Conservation (phyloP, 2,888 invertebrate species). For the Tupiocoris notatus region DNA sequence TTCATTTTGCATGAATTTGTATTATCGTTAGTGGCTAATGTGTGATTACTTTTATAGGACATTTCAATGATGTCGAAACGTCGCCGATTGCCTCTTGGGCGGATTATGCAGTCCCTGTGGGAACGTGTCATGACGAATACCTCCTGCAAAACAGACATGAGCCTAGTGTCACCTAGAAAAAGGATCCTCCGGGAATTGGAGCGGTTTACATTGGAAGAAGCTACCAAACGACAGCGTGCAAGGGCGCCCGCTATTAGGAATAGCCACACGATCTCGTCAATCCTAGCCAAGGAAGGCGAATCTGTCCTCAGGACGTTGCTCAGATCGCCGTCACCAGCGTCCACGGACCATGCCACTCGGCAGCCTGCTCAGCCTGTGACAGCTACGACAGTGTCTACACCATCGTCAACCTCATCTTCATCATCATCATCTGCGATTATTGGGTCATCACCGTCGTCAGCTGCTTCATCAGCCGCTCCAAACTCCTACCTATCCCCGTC, state of each 20-base stretch:
- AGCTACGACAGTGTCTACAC: slow-evolving; percentile 2
- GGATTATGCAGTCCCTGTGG: slow-evolving; percentile 50
- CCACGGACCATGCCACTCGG: neutral
- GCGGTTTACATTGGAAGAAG: slow-evolving; percentile 69
- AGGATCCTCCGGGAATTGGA: slow-evolving; percentile 79
- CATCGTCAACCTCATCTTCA: slow-evolving; percentile 8
- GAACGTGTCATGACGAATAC: slow-evolving; percentile 49
- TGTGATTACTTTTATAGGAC: slow-evolving; percentile 37
- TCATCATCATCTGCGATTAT: slow-evolving; percentile 42
- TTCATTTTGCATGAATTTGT: neutral
- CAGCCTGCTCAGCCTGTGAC: neutral
- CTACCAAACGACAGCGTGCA: slow-evolving; percentile 58
- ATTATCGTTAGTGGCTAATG: too few species aligned
- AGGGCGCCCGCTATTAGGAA: slow-evolving; percentile 55
- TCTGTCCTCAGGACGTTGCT: slow-evolving; percentile 53
- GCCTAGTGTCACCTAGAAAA: slow-evolving; percentile 77
- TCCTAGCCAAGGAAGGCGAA: slow-evolving; percentile 63
- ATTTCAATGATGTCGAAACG: slow-evolving; percentile 14
- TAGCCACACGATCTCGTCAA: slow-evolving; percentile 82
- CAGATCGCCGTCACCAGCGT: slow-evolving; percentile 55
- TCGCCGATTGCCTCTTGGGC: slow-evolving; percentile 40
- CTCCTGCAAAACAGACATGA: slow-evolving; percentile 53
- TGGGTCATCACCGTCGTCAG: slow-evolving; percentile 42
- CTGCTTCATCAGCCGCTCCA: slow-evolving; percentile 33
- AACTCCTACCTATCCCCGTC: slow-evolving; percentile 51